These are phyloP conservation scores for Oligia strigilis DNA, from an alignment of 2,888 invertebrate genomes.

Conservation along the genomic window DNA sequence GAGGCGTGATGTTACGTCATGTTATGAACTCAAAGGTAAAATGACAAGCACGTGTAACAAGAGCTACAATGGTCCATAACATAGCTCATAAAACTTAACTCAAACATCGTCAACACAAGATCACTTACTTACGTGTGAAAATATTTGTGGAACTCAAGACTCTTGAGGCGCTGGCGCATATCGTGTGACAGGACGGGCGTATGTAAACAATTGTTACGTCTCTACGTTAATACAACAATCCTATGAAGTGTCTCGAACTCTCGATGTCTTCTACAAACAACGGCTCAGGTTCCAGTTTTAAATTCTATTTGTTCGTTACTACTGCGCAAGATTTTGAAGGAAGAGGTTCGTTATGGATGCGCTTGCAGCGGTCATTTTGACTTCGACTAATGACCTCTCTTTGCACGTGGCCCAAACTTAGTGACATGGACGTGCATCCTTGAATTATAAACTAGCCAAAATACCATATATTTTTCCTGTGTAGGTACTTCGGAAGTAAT, in stretches of 20 bases:
- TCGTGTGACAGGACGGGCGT: conserved; percentile 28
- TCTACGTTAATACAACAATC: conserved; percentile 39
- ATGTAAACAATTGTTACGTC: conserved; percentile 28
- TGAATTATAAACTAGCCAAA: too few relatives aligned
- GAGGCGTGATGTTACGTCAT: not conserved
- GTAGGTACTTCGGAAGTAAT: not conserved
- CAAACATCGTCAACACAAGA: conserved; percentile 14
- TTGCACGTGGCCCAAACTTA: too few relatives aligned
- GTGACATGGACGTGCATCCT: too few relatives aligned
- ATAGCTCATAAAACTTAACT: conserved; percentile 3
- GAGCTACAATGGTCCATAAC: conserved; percentile 15
- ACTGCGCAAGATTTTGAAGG: conserved; percentile 16
- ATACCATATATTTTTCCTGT: too few relatives aligned
- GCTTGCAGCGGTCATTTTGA: not conserved
- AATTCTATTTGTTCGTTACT: conserved; percentile 10
- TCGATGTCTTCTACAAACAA: conserved; percentile 31
- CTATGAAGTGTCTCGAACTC: conserved; percentile 10
- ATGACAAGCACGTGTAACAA: not conserved
- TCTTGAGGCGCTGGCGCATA: conserved; percentile 6
- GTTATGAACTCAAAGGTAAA: not conserved
- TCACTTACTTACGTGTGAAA: conserved; percentile 19
- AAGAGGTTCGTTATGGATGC: not conserved
- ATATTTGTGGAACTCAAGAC: conserved; percentile 38
- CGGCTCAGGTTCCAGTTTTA: conserved; percentile 11
- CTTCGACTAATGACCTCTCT: not conserved